A percentile compares a stretch with the other conserved stretches of the same genome.
These are phyloP conservation scores for Gymnothorax reevesii DNA, from an alignment of 2,797 vertebrate species.

Conservation along the genomic window DNA sequence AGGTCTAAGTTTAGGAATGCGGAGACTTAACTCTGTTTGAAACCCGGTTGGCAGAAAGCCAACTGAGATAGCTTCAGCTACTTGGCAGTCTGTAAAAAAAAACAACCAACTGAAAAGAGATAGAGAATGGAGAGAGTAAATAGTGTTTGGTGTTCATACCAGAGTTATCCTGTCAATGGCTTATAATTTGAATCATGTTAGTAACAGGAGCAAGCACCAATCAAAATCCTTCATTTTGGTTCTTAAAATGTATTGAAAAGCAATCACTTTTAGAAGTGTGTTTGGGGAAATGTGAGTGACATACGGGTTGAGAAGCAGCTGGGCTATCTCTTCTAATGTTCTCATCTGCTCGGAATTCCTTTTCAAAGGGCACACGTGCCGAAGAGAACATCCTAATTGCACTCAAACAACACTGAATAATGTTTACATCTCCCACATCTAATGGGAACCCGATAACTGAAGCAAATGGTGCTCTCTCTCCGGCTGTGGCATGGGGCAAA, in stretches of 20 bases:
- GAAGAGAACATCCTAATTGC: conserved; percentile 69
- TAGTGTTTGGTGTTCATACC: conserved; percentile 50
- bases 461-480: conserved; percentile 54
- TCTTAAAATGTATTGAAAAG: neutral
- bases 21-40: conserved; percentile 60
- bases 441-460: conserved; percentile 76
- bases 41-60: conserved; percentile 18
- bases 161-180: conserved; percentile 62
- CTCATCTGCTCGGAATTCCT: conserved; percentile 74
- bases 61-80: conserved; percentile 2
- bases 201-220: conserved; percentile 50
- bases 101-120: neutral
- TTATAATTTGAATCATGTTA: conserved; percentile 69
- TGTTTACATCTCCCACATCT: conserved; percentile 72
- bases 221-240: neutral
- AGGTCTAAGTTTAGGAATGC: conserved; percentile 73
- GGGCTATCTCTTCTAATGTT: conserved; percentile 66
- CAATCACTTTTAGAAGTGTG: neutral
- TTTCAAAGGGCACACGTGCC: conserved; percentile 69
- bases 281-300: conserved; percentile 55
- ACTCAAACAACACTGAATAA: conserved; percentile 71
- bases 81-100: neutral
- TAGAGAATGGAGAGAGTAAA: conserved; percentile 51
- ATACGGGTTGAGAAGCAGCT: conserved; percentile 57
- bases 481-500: conserved; percentile 31